Base-by-base conservation (phyloP, 2,113 vertebrate genomes). In the Cyanoliseus patagonus region DNA sequence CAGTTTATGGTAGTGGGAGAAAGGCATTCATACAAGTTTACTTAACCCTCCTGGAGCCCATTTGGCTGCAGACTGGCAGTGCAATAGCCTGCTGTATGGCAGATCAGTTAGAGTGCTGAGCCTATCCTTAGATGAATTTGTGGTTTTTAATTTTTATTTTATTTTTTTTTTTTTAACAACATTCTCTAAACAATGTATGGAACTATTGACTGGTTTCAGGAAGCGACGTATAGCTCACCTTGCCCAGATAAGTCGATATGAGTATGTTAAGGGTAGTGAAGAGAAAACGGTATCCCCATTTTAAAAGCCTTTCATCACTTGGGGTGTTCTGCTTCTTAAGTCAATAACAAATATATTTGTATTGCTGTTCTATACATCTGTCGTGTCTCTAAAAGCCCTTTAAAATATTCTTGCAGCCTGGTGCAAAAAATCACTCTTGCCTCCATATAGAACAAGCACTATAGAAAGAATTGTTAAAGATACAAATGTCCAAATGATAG, bases 341-440 rank as follows among this genome's bases (percentile, higher is more conserved):
- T 53, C 83, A 84, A 83, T 89, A 91, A 86, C 55, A 93, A 84
- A 94, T 64, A 70, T 35, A 61, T 64, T 76, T 84, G 72, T 94
- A 95, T 92, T 96, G 93, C 64, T 95, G 91, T 69, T 92, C 96
- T 91, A 81, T 75, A 95, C 67, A 85, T 79, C 88, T 92, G 70
- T 93, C 70, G 9, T 61, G 37, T 89, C 94, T 92, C 92, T 83
- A 95, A 95, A 97, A 97, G 96, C 97, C 96, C 96, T 97, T 97
- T 91, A 94, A 93, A 83, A 94, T 90, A 93, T 77, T 95, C 90
- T 61, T 75, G 91, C 94, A 96, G 90, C 84, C 86, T 76, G 73
- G 46, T 95, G 78, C 68, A 92, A 93, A 88, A 90, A 72, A 47
- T 82, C 79, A 52, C 42, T 94, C 63, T 97, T 37, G 39, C 90